These are phyloP conservation scores for Scarus forsteni DNA, from an alignment of 2,797 vertebrate genomes.

Conservation along the genomic window DNA sequence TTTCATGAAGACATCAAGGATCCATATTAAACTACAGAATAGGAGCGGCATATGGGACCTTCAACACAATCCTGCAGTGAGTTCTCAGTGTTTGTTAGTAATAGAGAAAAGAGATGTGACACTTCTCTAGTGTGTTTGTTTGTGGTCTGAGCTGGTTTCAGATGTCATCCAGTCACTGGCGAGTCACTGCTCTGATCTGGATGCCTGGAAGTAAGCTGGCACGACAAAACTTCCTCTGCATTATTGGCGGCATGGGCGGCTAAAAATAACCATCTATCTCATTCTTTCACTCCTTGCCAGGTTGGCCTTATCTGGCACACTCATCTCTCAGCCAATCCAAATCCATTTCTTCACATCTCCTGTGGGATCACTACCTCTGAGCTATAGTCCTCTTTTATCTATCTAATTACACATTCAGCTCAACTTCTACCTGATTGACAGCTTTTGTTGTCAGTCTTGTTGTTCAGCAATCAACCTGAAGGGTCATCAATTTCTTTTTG, in stretches of 20 bases:
- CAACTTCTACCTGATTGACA: constrained; percentile 27
- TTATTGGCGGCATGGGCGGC: constrained; percentile 29
- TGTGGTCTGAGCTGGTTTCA: constrained; percentile 50
- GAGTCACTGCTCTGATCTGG: constrained; percentile 52
- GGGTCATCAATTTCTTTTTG: constrained; percentile 7
- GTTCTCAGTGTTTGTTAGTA: constrained; percentile 2
- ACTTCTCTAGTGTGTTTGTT: constrained; percentile 12
- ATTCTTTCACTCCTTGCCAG: constrained; percentile 37
- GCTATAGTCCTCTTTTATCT: constrained; percentile 20
- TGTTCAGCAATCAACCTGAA: constrained; percentile 22
- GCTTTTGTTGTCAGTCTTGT: constrained; percentile 4
- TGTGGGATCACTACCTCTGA: background rate
- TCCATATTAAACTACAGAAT: too few relatives aligned
- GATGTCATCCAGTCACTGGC: constrained; percentile 46
- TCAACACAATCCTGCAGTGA: background rate
- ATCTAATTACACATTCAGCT: constrained; percentile 47
- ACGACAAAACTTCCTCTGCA: constrained; percentile 22
- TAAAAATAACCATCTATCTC: constrained; percentile 66
- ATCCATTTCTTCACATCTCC: constrained; percentile 29
- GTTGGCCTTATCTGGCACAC: constrained; percentile 31
- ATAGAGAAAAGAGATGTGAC: constrained; percentile 24
- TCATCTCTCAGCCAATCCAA: constrained; percentile 26
- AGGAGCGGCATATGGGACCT: too few relatives aligned
- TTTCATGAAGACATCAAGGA: too few relatives aligned
- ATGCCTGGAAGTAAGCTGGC: constrained; percentile 23